Evolutionary conservation across 2,113 vertebrate genomes (phyloP).

Genomic region (Pangasianodon hypophthalmus): DNA sequence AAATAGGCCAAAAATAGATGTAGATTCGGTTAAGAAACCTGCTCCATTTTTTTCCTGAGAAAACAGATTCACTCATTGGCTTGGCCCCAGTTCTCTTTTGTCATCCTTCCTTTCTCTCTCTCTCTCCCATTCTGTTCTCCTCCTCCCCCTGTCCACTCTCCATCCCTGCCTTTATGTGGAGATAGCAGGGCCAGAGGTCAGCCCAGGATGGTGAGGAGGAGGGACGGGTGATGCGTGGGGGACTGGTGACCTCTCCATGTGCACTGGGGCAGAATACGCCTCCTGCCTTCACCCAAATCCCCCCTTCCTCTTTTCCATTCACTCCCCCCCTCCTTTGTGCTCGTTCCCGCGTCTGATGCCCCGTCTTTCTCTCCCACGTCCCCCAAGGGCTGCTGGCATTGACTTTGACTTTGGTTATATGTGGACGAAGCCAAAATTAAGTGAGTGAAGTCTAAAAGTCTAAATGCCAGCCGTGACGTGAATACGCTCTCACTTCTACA

Average conservation of each 20-base stretch:
- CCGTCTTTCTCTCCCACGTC: slow-evolving; percentile 72
- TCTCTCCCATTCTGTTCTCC: slow-evolving; percentile 48
- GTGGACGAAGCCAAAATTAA: background rate
- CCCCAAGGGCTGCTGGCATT: slow-evolving; percentile 72
- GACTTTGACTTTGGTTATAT: slow-evolving; percentile 76
- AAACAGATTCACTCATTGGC: slow-evolving; percentile 30
- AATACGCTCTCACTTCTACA: slow-evolving; percentile 48
- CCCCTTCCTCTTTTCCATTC: slow-evolving; percentile 65
- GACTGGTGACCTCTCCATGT: slow-evolving; percentile 85
- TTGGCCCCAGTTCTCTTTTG: slow-evolving; percentile 68
- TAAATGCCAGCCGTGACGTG: slow-evolving; percentile 42
- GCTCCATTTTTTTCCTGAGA: slow-evolving; percentile 44
- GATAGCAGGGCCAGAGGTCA: slow-evolving; percentile 82
- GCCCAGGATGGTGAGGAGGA: slow-evolving; percentile 57
- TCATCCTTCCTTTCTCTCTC: slow-evolving; percentile 62
- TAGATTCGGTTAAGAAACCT: background rate
- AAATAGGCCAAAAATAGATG: background rate
- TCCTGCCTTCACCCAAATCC: slow-evolving; percentile 64
- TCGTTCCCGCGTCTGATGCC: slow-evolving; percentile 60
- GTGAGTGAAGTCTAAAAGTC: slow-evolving; percentile 6
- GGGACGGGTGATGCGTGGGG: slow-evolving; percentile 43
- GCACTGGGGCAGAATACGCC: slow-evolving; percentile 82
- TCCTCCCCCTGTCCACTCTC: slow-evolving; percentile 49
- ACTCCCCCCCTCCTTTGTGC: slow-evolving; percentile 51
- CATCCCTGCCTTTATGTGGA: slow-evolving; percentile 69